Evolutionary conservation across 2,797 vertebrate genomes (phyloP).

Genomic region (Zonotrichia albicollis): DNA sequence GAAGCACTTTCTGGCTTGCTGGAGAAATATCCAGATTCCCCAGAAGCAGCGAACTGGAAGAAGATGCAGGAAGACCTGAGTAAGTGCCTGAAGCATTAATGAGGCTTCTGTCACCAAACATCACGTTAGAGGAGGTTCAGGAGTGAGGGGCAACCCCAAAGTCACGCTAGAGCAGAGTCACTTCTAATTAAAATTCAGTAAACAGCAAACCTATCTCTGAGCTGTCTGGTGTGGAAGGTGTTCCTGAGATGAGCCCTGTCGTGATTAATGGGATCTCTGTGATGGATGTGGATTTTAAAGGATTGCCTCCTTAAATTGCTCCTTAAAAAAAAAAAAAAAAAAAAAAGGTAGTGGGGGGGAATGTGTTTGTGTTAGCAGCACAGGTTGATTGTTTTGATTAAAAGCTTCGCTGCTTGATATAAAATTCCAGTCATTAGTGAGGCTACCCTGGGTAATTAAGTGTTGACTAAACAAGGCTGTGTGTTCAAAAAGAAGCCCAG

Average conservation of each 20-base stretch:
- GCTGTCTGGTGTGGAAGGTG: slow-evolving; percentile 39
- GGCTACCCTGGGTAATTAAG: not conserved
- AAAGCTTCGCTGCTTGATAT: not conserved
- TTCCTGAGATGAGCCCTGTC: not conserved
- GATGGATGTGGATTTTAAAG: slow-evolving; percentile 15
- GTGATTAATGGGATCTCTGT: not conserved
- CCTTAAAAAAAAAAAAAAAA: not conserved
- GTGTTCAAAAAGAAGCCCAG: slow-evolving; percentile 22
- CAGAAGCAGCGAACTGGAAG: slow-evolving; percentile 90
- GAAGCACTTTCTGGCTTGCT: slow-evolving; percentile 85
- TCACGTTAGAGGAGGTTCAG: not conserved
- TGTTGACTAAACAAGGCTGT: slow-evolving; percentile 29
- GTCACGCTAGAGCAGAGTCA: slow-evolving; percentile 34
- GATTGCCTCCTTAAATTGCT: not conserved
- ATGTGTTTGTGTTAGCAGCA: rapidly evolving
- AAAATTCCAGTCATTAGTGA: slow-evolving; percentile 7
- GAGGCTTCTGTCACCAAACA: slow-evolving; percentile 2
- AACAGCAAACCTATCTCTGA: not conserved
- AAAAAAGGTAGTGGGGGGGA: rapidly evolving
- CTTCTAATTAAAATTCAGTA: slow-evolving; percentile 41
- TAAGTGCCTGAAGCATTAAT: slow-evolving; percentile 68
- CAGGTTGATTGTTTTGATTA: slow-evolving; percentile 21
- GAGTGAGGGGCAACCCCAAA: not conserved
- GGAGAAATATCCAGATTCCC: slow-evolving; percentile 88
- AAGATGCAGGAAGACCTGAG: slow-evolving; percentile 91